phyloP scores from a whole-genome alignment of 2,113 vertebrate genomes.

The Cromileptes altivelis region DNA sequence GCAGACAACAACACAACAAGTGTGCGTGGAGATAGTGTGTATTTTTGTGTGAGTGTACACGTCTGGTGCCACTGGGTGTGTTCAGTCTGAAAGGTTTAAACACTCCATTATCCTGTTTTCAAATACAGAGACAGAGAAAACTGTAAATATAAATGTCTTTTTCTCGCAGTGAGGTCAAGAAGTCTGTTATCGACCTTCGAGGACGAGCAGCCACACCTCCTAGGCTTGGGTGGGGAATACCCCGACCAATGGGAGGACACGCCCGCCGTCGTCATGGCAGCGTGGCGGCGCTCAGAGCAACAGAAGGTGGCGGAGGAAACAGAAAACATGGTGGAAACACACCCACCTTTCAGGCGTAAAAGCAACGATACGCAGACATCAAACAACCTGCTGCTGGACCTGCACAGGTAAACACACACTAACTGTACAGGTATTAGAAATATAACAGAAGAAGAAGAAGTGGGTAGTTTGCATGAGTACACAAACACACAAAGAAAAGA shows the following conservation, averaged over 20 bases:
- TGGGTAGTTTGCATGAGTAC: no score
- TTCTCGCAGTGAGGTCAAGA: conserved; percentile 91
- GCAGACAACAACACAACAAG: conserved; percentile 7
- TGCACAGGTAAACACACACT: conserved; percentile 87
- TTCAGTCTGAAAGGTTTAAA: conserved; percentile 10
- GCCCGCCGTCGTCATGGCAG: conserved; percentile 83
- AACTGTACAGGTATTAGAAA: no score
- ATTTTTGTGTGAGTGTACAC: background rate
- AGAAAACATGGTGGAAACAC: conserved; percentile 72
- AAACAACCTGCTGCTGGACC: conserved; percentile 88
- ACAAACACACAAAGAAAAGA: no score
- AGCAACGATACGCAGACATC: conserved; percentile 88
- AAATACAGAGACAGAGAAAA: background rate
- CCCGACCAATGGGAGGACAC: conserved; percentile 85
- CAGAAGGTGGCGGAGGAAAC: conserved; percentile 74
- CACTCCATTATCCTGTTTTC: background rate
- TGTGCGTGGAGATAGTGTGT: conserved; percentile 6
- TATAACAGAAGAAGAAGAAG: no score
- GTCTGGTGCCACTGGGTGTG: conserved; percentile 16
- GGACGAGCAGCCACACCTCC: conserved; percentile 87
- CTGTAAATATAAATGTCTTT: background rate
- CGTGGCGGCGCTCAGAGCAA: conserved; percentile 85
- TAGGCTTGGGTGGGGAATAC: conserved; percentile 87
- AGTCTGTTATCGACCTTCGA: conserved; percentile 91
- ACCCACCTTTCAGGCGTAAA: conserved; percentile 84